Evolutionary conservation across 2,888 invertebrate species (phyloP).

Genomic region (Cataglyphis livida): DNA sequence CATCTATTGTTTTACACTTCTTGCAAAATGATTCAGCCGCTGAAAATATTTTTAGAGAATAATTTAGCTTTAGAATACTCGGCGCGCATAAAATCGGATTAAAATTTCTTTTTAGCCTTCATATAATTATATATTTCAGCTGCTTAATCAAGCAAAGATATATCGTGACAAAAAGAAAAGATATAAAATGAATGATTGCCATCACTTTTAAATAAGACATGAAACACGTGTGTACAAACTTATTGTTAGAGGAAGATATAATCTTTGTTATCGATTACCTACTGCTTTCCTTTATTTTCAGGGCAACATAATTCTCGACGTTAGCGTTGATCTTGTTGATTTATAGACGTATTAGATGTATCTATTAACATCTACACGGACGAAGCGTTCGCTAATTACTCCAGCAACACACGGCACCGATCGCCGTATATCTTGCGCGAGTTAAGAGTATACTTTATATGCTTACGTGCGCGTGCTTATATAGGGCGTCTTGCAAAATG

Average conservation of each 20-base stretch:
- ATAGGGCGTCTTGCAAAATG: conserved; percentile 6
- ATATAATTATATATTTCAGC: not conserved
- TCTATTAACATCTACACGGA: conserved; percentile 65
- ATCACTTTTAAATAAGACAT: conserved; percentile 1
- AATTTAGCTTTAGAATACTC: not conserved
- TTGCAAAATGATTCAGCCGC: not conserved
- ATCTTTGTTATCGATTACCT: conserved; percentile 5
- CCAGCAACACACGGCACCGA: conserved; percentile 53
- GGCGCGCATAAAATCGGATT: not conserved
- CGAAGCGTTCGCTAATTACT: conserved; percentile 64
- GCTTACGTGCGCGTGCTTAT: conserved; percentile 32
- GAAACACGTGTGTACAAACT: not conserved
- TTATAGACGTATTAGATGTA: conserved; percentile 58
- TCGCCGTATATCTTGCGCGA: conserved; percentile 52
- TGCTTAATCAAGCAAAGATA: not conserved
- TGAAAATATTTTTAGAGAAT: not conserved
- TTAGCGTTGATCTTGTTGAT: conserved; percentile 63
- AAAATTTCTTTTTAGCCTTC: not conserved
- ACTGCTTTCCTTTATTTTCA: conserved; percentile 34
- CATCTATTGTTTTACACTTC: not conserved
- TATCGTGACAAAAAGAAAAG: not conserved
- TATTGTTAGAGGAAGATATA: not conserved
- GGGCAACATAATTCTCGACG: conserved; percentile 53
- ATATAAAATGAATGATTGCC: not conserved
- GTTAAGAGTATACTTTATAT: conserved; percentile 31